Evolutionary conservation across 2,113 vertebrate genomes (phyloP).

Genomic region (Chaetodon auriga): DNA sequence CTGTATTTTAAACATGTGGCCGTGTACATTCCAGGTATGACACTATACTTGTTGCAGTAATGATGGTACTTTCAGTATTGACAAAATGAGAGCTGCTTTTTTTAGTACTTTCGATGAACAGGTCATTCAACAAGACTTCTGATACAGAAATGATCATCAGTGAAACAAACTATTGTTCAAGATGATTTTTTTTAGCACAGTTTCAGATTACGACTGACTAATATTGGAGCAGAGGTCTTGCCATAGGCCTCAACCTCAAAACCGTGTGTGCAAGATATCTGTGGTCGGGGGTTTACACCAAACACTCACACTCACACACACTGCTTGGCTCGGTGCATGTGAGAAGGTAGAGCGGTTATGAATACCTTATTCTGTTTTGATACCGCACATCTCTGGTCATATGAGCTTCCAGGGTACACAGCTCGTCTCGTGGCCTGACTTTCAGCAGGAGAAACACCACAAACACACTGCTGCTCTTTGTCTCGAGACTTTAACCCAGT

Average conservation of each 20-base stretch:
- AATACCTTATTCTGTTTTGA: slow-evolving; percentile 60
- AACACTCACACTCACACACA: slow-evolving; percentile 1
- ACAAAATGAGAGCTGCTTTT: too few species aligned
- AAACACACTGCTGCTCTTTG: slow-evolving; percentile 60
- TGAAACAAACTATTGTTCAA: too few species aligned
- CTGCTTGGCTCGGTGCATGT: slow-evolving; percentile 4
- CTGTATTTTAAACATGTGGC: not conserved
- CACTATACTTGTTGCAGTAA: too few species aligned
- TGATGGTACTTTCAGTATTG: too few species aligned
- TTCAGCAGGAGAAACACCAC: slow-evolving; percentile 8
- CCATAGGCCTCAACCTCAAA: not conserved
- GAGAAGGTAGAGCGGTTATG: slow-evolving; percentile 42
- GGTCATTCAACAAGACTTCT: too few species aligned
- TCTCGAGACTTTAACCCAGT: not conserved
- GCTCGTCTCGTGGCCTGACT: slow-evolving; percentile 50
- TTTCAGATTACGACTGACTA: not conserved
- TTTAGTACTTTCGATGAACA: too few species aligned
- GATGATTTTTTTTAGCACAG: not conserved
- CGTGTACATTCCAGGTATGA: not conserved
- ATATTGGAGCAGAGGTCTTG: not conserved
- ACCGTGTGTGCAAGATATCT: not conserved
- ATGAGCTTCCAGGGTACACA: slow-evolving; percentile 49
- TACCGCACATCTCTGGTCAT: slow-evolving; percentile 56
- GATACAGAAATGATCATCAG: too few species aligned
- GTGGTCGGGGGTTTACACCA: slow-evolving; percentile 1